Conservation (phyloP, 2,113 vertebrate genomes). For the Lanius ludovicianus region DNA sequence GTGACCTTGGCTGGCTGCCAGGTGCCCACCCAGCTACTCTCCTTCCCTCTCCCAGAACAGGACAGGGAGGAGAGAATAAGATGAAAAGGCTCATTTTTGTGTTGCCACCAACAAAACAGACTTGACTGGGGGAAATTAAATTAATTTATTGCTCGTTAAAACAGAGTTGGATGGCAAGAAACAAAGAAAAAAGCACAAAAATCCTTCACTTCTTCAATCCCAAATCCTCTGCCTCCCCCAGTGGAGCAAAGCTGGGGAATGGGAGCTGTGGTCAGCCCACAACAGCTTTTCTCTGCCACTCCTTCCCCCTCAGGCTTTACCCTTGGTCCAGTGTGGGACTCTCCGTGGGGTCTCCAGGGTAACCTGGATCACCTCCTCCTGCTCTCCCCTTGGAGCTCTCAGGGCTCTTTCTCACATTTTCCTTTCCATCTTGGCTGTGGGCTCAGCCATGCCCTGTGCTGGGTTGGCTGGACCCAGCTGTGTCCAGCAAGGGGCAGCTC, state of each 20-base stretch:
- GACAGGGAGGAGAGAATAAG: background rate
- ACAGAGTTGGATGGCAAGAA: background rate
- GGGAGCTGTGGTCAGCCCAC: fast-evolving
- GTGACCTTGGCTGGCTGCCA: background rate
- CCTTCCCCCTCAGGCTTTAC: background rate
- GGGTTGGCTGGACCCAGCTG: background rate
- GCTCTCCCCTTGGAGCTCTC: background rate
- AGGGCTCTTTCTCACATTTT: background rate
- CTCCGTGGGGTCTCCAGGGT: background rate
- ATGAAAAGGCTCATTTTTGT: background rate
- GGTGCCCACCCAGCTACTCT: background rate
- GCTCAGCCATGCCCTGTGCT: background rate
- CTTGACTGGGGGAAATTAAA: background rate
- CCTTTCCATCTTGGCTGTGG: background rate
- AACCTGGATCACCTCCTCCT: background rate
- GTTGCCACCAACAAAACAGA: background rate
- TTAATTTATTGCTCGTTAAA: background rate
- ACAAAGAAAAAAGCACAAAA: background rate
- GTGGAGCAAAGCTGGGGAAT: background rate
- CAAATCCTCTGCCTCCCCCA: fast-evolving
- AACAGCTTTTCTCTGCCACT: background rate
- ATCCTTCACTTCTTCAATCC: background rate
- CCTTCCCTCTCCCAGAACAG: background rate
- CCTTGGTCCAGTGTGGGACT: fast-evolving
- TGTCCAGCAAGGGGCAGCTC: background rate